phyloP scores from a whole-genome alignment of 1,140 invertebrate species.

The Drosophila quadrilineata region DNA sequence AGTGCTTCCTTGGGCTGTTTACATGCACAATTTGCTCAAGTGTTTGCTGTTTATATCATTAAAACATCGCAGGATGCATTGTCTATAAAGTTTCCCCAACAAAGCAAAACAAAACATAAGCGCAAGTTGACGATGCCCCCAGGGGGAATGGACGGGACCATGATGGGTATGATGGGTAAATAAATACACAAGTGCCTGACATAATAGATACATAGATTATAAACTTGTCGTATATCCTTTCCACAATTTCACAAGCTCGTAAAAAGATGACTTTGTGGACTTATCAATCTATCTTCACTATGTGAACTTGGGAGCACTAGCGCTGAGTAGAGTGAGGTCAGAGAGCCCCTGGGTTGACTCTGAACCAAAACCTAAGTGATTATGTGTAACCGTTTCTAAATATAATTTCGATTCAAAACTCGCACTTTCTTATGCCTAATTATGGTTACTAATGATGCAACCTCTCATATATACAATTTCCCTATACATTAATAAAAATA shows the following conservation, averaged over 20 bases:
- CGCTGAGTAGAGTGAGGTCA: too few species aligned
- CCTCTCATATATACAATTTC: too few species aligned
- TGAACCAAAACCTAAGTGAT: too few species aligned
- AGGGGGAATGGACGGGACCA: too few species aligned
- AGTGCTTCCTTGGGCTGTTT: constrained; percentile 50
- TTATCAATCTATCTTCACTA: not conserved
- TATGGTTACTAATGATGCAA: too few species aligned
- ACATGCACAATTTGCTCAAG: constrained; percentile 75
- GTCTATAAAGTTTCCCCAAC: constrained; percentile 24
- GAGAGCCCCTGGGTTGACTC: too few species aligned
- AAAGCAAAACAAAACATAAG: constrained; percentile 1
- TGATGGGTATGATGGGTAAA: not conserved
- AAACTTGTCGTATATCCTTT: not conserved
- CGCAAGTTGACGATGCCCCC: not conserved
- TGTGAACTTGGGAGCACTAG: too few species aligned
- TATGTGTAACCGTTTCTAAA: too few species aligned
- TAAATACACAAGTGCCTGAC: not conserved
- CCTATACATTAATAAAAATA: constrained; percentile 18
- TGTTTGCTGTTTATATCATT: constrained; percentile 71
- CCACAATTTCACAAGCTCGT: not conserved
- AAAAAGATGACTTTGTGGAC: not conserved
- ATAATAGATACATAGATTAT: constrained; percentile 16
- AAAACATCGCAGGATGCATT: constrained; percentile 41
- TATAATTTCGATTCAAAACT: too few species aligned
- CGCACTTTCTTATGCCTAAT: too few species aligned